Conservation (phyloP, 1,140 invertebrate species). For the Metaphire vulgaris region DNA sequence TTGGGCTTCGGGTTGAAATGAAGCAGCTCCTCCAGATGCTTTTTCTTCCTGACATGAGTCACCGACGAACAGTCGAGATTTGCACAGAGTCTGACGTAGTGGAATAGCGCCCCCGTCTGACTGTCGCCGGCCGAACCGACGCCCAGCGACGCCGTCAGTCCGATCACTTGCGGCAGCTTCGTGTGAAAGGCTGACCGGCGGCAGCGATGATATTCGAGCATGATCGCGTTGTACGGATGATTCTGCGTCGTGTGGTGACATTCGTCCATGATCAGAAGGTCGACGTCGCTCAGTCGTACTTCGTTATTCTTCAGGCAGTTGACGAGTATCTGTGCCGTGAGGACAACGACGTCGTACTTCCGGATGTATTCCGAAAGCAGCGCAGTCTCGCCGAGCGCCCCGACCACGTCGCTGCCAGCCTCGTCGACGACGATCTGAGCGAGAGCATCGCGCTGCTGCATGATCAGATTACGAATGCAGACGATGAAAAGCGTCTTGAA, state of each 20-base stretch:
- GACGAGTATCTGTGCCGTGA: constrained; percentile 42
- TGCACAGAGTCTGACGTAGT: constrained; percentile 25
- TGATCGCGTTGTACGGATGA: constrained; percentile 31
- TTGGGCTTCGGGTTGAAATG: constrained; percentile 12
- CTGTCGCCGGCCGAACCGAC: constrained; percentile 25
- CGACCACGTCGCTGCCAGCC: neutral
- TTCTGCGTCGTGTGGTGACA: constrained; percentile 33
- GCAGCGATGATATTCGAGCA: constrained; percentile 12
- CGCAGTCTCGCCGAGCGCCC: neutral
- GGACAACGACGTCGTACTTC: constrained; percentile 35
- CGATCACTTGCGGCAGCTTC: constrained; percentile 23
- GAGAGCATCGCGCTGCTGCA: constrained; percentile 1
- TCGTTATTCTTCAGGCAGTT: constrained; percentile 26
- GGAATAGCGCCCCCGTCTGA: neutral
- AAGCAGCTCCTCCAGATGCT: constrained; percentile 14
- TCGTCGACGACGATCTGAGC: neutral
- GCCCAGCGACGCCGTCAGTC: constrained; percentile 33
- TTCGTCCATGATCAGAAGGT: constrained; percentile 30
- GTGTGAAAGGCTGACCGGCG: neutral
- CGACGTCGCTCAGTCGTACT: neutral
- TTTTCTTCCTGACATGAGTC: neutral
- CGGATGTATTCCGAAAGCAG: neutral
- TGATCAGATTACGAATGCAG: neutral
- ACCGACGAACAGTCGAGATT: constrained; percentile 26
- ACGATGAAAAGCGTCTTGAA: constrained; percentile 2